These are phyloP conservation scores for Planococcus citri DNA, from an alignment of 1,140 invertebrate species.

Conservation along the genomic window DNA sequence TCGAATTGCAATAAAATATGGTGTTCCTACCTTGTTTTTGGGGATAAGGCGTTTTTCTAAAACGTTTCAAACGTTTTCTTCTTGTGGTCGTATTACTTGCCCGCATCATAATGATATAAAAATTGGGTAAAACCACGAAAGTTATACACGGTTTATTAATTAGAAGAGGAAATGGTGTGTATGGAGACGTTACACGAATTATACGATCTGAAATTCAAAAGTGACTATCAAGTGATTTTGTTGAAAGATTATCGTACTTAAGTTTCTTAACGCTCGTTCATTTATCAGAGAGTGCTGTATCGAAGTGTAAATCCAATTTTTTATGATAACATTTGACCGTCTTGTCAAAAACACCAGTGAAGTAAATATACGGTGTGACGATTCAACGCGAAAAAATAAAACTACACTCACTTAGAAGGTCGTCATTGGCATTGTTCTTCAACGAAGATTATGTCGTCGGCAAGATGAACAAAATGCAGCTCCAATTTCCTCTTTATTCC, in stretches of 20 bases:
- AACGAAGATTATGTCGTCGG: neutral
- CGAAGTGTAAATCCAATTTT: neutral
- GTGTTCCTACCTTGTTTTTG: conserved; percentile 9
- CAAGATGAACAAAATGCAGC: neutral
- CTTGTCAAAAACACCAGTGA: neutral
- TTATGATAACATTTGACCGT: neutral
- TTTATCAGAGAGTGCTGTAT: neutral
- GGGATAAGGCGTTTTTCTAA: conserved; percentile 15
- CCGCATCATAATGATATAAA: neutral
- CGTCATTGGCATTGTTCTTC: neutral
- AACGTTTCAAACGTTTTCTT: conserved; percentile 14
- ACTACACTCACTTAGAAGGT: neutral
- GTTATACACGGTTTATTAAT: neutral
- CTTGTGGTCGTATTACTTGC: neutral
- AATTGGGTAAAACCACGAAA: conserved; percentile 7
- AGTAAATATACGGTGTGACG: neutral
- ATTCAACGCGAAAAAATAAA: neutral
- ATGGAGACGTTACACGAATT: neutral
- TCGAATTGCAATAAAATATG: neutral
- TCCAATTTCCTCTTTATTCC: neutral
- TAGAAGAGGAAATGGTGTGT: neutral
- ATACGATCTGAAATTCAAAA: neutral
- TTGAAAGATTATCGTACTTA: neutral
- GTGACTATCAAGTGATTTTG: neutral
- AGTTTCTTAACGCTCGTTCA: neutral